These are phyloP conservation scores for Cactoblastis cactorum DNA, from an alignment of 2,888 invertebrate species.

Conservation along the genomic window DNA sequence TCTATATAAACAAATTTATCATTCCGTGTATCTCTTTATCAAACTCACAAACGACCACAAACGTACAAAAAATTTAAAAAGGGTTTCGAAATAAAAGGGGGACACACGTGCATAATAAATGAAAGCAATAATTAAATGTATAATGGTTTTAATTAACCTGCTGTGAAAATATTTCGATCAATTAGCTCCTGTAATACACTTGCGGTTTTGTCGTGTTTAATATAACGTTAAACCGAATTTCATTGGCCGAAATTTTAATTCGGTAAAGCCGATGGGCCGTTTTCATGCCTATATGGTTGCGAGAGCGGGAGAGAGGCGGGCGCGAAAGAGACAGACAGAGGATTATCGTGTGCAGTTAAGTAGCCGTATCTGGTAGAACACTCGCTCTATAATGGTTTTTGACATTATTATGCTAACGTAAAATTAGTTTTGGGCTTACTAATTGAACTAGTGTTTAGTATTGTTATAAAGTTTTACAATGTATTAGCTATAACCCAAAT, in stretches of 20 bases:
- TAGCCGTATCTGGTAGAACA: conserved; percentile 25
- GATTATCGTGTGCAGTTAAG: conserved; percentile 10
- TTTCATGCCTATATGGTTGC: conserved; percentile 14
- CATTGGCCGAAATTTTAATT: conserved; percentile 12
- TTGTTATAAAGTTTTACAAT: background rate
- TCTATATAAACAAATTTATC: background rate
- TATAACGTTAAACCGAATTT: conserved; percentile 3
- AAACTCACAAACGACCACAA: background rate
- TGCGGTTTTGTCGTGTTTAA: background rate
- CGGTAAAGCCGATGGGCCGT: conserved; percentile 1
- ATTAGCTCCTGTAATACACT: conserved; percentile 6
- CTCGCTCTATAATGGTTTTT: conserved; percentile 25
- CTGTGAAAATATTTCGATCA: conserved; percentile 6
- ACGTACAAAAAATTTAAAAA: background rate
- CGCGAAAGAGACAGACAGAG: conserved; percentile 18
- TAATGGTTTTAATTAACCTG: conserved; percentile 5
- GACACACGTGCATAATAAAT: conserved; percentile 4
- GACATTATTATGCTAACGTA: conserved; percentile 21
- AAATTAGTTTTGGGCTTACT: conserved; percentile 2
- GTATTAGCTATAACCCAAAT: too few relatives aligned
- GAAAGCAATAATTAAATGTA: conserved; percentile 5
- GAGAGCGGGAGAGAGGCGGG: conserved; percentile 7
- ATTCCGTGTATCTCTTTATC: background rate
- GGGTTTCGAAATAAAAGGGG: background rate
- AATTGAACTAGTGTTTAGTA: background rate